phyloP scores from a whole-genome alignment of 2,888 invertebrate species.

The Coleophora flavipennella region DNA sequence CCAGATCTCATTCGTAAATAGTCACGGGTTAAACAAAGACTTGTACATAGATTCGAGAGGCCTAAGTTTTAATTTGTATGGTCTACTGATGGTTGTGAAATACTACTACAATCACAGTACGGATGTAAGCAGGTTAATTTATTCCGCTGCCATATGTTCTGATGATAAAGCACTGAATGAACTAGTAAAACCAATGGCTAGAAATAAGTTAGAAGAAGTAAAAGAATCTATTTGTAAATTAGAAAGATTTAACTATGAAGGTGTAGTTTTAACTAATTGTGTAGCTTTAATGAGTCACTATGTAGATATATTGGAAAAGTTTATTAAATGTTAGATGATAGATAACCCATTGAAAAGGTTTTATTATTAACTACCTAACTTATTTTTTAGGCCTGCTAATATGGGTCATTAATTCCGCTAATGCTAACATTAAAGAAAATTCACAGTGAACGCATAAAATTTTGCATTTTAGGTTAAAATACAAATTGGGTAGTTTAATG shows the following conservation, averaged over 20 bases:
- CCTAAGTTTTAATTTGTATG: conserved; percentile 77
- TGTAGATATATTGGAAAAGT: conserved; percentile 60
- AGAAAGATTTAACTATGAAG: conserved; percentile 29
- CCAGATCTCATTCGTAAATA: conserved; percentile 76
- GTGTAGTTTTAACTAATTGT: conserved; percentile 55
- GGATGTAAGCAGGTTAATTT: conserved; percentile 56
- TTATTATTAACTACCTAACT: too few relatives aligned
- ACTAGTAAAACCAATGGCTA: conserved; percentile 49
- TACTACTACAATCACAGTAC: conserved; percentile 50
- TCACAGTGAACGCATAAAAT: too few relatives aligned
- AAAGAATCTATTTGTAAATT: conserved; percentile 42
- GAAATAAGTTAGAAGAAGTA: conserved; percentile 35
- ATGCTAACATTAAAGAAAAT: too few relatives aligned
- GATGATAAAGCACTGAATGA: conserved; percentile 47
- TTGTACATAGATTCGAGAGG: conserved; percentile 76
- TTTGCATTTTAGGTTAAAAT: too few relatives aligned
- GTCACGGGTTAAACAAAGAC: conserved; percentile 73
- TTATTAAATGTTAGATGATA: conserved; percentile 60
- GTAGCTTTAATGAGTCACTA: conserved; percentile 58
- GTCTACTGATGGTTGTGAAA: conserved; percentile 57
- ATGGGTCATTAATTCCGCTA: too few relatives aligned
- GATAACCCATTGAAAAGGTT: too few relatives aligned
- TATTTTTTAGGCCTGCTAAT: too few relatives aligned
- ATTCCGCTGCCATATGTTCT: conserved; percentile 58
- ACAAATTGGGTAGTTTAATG: too few relatives aligned